Evolutionary conservation across 1,140 invertebrate species (phyloP).

Genomic region (Ectropis grisescens): DNA sequence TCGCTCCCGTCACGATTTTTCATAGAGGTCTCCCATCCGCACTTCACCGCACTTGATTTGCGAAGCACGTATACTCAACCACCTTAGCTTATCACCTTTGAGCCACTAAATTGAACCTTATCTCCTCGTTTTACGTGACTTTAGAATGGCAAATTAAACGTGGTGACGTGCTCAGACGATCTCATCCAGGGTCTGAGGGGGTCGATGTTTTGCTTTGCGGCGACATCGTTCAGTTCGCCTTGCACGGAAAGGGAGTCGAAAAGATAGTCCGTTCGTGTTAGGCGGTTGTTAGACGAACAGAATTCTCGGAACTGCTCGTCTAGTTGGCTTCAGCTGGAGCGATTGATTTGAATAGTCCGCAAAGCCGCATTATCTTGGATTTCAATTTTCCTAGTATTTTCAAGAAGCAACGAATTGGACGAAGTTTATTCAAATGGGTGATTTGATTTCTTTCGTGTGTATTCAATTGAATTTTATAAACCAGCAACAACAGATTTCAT

Average conservation of each 20-base stretch:
- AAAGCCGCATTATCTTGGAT: too few species aligned
- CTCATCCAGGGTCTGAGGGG: constrained; percentile 24
- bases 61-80: constrained; percentile 42
- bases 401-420: too few species aligned
- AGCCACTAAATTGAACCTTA: constrained; percentile 27
- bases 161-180: constrained; percentile 17
- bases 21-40: constrained; percentile 56
- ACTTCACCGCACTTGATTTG: constrained; percentile 62
- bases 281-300: constrained; percentile 35
- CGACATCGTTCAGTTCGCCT: constrained; percentile 39
- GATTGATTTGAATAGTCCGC: constrained; percentile 27
- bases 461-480: too few species aligned
- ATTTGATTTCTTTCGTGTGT: too few species aligned
- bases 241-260: constrained; percentile 49
- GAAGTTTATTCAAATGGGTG: too few species aligned
- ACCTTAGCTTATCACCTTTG: constrained; percentile 12
- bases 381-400: too few species aligned
- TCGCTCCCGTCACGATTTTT: constrained; percentile 60
- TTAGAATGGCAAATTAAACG: constrained; percentile 7
- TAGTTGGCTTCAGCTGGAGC: too few species aligned
- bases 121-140: constrained; percentile 9
- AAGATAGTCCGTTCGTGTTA: constrained; percentile 34
- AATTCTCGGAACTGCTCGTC: too few species aligned
- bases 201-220: constrained; percentile 48
- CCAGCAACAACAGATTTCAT: too few species aligned